These are phyloP conservation scores for Xanthorhoe designata DNA, from an alignment of 2,888 invertebrate species.

Conservation along the genomic window DNA sequence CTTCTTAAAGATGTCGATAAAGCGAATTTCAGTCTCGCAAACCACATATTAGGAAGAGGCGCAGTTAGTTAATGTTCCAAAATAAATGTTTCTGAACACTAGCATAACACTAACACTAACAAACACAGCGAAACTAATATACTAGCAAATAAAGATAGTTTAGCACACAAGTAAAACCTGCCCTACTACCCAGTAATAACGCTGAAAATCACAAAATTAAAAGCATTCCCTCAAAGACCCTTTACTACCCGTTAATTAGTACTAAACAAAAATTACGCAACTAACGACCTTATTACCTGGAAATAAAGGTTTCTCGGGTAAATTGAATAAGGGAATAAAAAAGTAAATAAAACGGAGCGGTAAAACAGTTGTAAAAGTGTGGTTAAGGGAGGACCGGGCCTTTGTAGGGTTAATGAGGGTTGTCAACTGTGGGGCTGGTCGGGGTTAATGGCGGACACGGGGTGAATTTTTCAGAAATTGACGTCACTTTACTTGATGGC, in stretches of 20 bases:
- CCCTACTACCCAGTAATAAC: conserved; percentile 33
- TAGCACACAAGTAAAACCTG: conserved; percentile 15
- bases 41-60: too few species aligned
- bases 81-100: neutral
- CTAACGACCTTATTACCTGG: conserved; percentile 46
- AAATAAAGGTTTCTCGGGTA: conserved; percentile 42
- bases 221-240: conserved; percentile 30
- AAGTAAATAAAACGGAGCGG: conserved; percentile 50
- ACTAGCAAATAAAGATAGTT: conserved; percentile 32
- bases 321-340: conserved; percentile 53
- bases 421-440: conserved; percentile 39
- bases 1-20: too few species aligned
- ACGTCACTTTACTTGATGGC: conserved; percentile 36
- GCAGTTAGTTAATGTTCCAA: too few species aligned
- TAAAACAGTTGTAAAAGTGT: conserved; percentile 52
- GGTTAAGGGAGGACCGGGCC: conserved; percentile 45
- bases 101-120: conserved; percentile 5
- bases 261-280: conserved; percentile 45
- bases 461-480: conserved; percentile 40
- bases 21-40: too few species aligned
- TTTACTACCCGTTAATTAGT: conserved; percentile 46
- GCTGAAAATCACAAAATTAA: conserved; percentile 34
- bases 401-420: conserved; percentile 45
- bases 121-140: conserved; percentile 22
- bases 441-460: conserved; percentile 35